Base-by-base conservation (phyloP, 1,140 invertebrate genomes). In the Panagrolaimus sp. region DNA sequence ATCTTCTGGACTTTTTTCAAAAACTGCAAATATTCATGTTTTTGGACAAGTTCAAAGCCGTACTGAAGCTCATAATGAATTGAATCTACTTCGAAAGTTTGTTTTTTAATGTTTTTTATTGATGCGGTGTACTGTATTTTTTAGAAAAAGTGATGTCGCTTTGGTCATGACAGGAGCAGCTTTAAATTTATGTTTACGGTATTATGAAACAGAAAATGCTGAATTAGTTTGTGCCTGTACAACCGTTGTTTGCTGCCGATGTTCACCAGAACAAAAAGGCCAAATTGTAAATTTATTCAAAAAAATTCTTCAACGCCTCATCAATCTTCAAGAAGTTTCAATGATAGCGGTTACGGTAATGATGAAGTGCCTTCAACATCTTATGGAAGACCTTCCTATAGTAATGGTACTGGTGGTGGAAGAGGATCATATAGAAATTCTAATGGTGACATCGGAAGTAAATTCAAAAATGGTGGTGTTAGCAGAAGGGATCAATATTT, bases 211-310 rank as follows among this genome's bases (percentile, higher is more conserved):
- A 73, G 95, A 98, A 85, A 94, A 98, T 83, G 90, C 98, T 82
- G 91, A 94, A 81, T 84, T 98, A 45, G 92, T 94, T 2, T 93
- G 91, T 72, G 88, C 89, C 6, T 94, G 92, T 77, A 91, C 93
- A 0, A 91, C 93, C 1, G 95, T 98, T 48, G 93, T 98, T 77
- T 87, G 85, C 69, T 89, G 88, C 76, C 88, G 96, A 65, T 98
- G 96, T 86, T 97, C 94, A 14, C 96, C 96, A 0, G 98, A 96
- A 1, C 96, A 99, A 85, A 99, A 99, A 86, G 95, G 96, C 5
- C 89, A 92, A 81, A 94, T 98, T 65, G 96, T 97, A 47, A 84
- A 87, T 66, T 83, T 98, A 45, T 90, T 99, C 71, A 90, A 95
- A 75, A 89, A 95, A 73, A 38, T 38, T n/a, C n/a, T n/a, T n/a